Conservation (phyloP, 2,888 invertebrate genomes). For the Linnaemya tessellans region DNA sequence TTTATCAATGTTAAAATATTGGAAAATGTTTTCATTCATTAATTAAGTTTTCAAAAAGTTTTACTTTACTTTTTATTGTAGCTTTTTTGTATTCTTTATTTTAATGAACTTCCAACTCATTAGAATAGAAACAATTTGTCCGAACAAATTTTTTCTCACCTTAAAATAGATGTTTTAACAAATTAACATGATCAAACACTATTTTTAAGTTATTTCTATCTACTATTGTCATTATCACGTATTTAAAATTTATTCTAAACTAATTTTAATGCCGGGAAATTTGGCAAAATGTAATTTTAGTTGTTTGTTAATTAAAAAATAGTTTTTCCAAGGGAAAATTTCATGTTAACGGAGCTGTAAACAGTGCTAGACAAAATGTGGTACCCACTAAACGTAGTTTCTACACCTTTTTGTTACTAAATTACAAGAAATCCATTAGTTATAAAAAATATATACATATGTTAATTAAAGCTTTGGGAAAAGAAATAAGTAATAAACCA, state of each 20-base stretch:
- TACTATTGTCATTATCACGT: background rate
- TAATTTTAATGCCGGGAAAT: conserved; percentile 30
- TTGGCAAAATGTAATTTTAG: background rate
- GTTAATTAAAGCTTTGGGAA: no score
- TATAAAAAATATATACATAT: no score
- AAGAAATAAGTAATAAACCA: no score
- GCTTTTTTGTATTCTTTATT: conserved; percentile 1
- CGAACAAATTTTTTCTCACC: conserved; percentile 64
- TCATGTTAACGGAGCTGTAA: background rate
- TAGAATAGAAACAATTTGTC: conserved; percentile 63
- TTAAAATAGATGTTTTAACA: conserved; percentile 56
- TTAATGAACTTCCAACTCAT: conserved; percentile 60
- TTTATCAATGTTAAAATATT: conserved; percentile 61
- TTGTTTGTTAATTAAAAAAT: background rate
- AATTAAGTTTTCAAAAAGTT: conserved; percentile 54
- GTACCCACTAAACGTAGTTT: background rate
- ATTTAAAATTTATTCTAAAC: conserved; percentile 16
- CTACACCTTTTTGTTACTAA: no score
- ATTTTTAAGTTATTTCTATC: conserved; percentile 4
- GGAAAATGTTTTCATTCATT: conserved; percentile 59
- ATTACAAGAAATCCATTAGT: no score
- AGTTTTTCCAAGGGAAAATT: background rate
- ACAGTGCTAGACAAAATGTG: background rate
- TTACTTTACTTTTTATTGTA: conserved; percentile 22
- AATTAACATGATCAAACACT: conserved; percentile 60